Base-by-base conservation (phyloP, 2,888 invertebrate species). In the Lysandra coridon region DNA sequence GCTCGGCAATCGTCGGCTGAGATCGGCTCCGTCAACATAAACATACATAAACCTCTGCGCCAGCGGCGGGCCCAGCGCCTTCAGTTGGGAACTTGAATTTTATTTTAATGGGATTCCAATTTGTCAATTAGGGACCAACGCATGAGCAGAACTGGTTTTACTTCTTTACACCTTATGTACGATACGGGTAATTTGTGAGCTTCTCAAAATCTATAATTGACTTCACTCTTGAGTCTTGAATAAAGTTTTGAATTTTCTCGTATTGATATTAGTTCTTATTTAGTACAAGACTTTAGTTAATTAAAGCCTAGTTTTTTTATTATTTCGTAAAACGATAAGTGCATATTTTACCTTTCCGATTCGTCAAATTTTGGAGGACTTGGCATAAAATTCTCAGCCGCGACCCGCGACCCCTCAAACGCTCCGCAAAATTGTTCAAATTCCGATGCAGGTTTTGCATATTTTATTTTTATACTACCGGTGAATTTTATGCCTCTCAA, bases 31-130 rank as follows among this genome's bases (percentile, higher is more conserved):
- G 89, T 89, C 89, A 88, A 90, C 88, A 80, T 49, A 40, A 40
- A 37, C 6, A 40, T 40, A 37, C 37, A 37, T 81, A 83, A 82
- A 82, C 83, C 83, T 83, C 83, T 87, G 90, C 90, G 91, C 89
- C 85, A 83, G 23, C 23, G 23, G 23, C 23, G 23, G 23, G 23
- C 23, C 23, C 23, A 23, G 84, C 84, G 84, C 86, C 86, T 88
- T 90, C 90, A 89, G 89, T 91, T 91, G 90, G 88, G 89, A 94
- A 92, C 92, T 91, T 93, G 92, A 92, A 92, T 94, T 95, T 95
- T 93, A 95, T 94, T 95, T 94, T 96, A 96, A 96, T 96, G 95
- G 96, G 95, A 95, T 95, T 96, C 96, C 95, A 96, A 96, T 96
- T 96, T 96, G 96, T 96, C 96, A 96, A 96, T 96, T 96, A 96